These are phyloP conservation scores for Muricea muricata DNA, from an alignment of 92 coral and sea anemone genomes.

Conservation along the genomic window DNA sequence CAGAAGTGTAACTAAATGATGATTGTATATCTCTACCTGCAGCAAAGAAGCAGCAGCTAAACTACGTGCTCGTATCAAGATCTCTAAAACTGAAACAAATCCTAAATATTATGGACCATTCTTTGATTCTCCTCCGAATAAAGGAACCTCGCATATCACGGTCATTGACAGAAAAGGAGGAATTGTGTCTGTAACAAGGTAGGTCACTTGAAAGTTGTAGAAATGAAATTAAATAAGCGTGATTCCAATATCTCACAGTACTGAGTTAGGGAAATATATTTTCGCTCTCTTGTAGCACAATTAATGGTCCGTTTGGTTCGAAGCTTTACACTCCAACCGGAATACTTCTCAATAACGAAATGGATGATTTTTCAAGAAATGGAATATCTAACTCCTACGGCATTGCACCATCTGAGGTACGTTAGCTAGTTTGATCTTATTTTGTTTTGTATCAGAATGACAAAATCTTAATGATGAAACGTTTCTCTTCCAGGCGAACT, in stretches of 20 bases:
- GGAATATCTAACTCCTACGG: constrained; percentile 65
- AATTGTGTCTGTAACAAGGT: constrained; percentile 91
- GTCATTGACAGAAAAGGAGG: constrained; percentile 93
- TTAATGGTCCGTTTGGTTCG: constrained; percentile 92
- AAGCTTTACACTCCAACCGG: constrained; percentile 86
- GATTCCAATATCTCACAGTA: no score
- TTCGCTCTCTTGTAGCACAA: constrained; percentile 78
- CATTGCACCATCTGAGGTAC: constrained; percentile 76
- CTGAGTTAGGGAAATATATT: no score
- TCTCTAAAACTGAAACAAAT: constrained; percentile 66
- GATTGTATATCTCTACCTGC: background rate
- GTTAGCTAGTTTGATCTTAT: background rate
- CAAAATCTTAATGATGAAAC: background rate
- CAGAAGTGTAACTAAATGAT: background rate
- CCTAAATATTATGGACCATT: constrained; percentile 78
- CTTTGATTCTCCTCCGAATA: constrained; percentile 66
- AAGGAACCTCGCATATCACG: constrained; percentile 90
- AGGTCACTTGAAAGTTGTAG: background rate
- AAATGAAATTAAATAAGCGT: background rate
- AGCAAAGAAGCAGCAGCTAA: constrained; percentile 79
- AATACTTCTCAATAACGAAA: constrained; percentile 82
- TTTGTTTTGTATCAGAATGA: no score
- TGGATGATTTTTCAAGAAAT: constrained; percentile 90
- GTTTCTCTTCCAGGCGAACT: constrained; percentile 76
- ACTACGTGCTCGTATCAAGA: constrained; percentile 62